Evolutionary conservation across 2,888 invertebrate genomes (phyloP).

Genomic region (Trisateles emortualis): DNA sequence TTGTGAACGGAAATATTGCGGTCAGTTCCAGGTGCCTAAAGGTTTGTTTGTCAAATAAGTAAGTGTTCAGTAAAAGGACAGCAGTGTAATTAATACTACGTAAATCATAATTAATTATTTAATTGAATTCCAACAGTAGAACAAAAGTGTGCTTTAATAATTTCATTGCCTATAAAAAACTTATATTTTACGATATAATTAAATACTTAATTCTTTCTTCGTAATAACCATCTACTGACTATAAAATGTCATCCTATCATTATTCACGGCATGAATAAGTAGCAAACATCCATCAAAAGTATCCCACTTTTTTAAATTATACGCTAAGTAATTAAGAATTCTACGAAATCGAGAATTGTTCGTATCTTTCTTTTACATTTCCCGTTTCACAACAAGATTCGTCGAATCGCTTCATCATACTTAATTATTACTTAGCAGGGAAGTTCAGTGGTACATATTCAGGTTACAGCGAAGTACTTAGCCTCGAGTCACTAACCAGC

Average conservation of each 20-base stretch:
- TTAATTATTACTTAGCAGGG: slow-evolving; percentile 12
- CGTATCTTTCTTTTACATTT: slow-evolving; percentile 13
- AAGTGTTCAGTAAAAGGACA: too few species aligned
- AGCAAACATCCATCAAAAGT: neutral
- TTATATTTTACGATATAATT: too few species aligned
- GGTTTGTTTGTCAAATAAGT: too few species aligned
- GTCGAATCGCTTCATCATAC: slow-evolving; percentile 13
- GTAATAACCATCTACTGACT: too few species aligned
- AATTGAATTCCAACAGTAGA: too few species aligned
- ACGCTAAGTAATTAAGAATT: neutral
- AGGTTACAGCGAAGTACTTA: slow-evolving; percentile 4
- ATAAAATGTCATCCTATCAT: neutral
- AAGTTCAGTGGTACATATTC: slow-evolving; percentile 11
- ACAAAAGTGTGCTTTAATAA: too few species aligned
- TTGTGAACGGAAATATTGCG: too few species aligned
- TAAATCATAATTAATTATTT: too few species aligned
- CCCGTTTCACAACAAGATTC: slow-evolving; percentile 7
- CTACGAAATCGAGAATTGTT: neutral
- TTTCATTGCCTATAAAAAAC: too few species aligned
- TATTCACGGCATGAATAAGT: neutral
- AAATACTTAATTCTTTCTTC: too few species aligned
- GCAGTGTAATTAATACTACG: too few species aligned
- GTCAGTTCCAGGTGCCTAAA: too few species aligned
- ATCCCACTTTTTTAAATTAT: neutral
- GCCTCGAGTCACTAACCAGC: slow-evolving; percentile 1